phyloP scores from a whole-genome alignment of 1,140 invertebrate species.

The Drosophila bocqueti region DNA sequence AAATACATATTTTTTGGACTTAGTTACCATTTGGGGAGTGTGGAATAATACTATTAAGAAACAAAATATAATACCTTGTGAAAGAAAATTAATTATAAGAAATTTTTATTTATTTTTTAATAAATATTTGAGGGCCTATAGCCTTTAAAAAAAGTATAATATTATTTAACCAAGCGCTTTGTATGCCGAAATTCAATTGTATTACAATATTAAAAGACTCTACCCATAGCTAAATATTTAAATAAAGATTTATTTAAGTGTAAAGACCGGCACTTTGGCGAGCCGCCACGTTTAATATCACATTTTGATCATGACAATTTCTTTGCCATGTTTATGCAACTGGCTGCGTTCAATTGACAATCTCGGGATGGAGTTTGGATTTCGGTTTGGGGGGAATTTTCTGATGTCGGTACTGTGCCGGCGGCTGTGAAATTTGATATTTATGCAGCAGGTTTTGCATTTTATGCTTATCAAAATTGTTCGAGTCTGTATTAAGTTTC shows the following conservation, averaged over 20 bases:
- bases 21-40: not conserved
- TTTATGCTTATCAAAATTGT: slow-evolving; percentile 83
- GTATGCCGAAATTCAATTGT: not conserved
- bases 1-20: not conserved
- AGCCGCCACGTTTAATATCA: slow-evolving; percentile 78
- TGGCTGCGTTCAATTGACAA: slow-evolving; percentile 80
- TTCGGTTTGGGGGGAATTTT: not conserved
- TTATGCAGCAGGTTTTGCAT: slow-evolving; percentile 82
- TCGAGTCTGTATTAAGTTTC: slow-evolving; percentile 75
- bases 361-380: slow-evolving; percentile 46
- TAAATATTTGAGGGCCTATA: not conserved
- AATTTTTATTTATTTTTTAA: not conserved
- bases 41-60: not conserved
- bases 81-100: not conserved
- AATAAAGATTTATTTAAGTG: slow-evolving; percentile 24
- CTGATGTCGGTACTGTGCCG: slow-evolving; percentile 36
- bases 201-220: too few relatives aligned
- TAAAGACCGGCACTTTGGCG: slow-evolving; percentile 34
- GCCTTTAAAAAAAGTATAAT: not conserved
- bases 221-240: not conserved
- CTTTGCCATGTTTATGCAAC: slow-evolving; percentile 83
- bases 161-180: not conserved
- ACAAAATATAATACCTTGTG: not conserved
- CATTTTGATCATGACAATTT: slow-evolving; percentile 83
- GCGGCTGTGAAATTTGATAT: slow-evolving; percentile 80